These are phyloP conservation scores for Syngnathoides biaculeatus DNA, from an alignment of 2,113 vertebrate species.

Conservation along the genomic window DNA sequence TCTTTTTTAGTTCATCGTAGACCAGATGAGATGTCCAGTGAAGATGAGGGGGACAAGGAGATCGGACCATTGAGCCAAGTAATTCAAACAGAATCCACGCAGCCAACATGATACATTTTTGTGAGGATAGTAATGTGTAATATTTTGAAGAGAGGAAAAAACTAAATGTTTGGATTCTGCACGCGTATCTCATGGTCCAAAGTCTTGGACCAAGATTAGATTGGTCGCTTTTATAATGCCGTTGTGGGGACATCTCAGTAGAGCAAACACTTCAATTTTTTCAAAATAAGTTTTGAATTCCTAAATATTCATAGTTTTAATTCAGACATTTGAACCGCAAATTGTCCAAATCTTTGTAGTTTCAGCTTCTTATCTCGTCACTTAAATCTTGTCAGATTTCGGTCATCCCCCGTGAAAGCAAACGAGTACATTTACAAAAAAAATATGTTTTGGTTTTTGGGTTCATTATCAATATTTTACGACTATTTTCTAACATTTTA, in stretches of 20 bases:
- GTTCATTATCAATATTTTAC: too few species aligned
- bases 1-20: constrained; percentile 38
- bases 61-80: constrained; percentile 22
- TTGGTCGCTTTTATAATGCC: not conserved
- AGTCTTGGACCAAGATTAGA: not conserved
- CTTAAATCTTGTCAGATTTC: too few species aligned
- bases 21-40: constrained; percentile 14
- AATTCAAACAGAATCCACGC: not conserved
- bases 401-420: too few species aligned
- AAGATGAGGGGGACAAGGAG: constrained; percentile 19
- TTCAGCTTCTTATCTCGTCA: too few species aligned
- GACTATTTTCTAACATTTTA: too few species aligned
- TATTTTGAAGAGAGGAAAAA: not conserved
- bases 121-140: not conserved
- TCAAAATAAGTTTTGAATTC: too few species aligned
- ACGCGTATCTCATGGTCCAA: not conserved
- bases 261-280: not conserved
- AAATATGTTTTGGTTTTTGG: too few species aligned
- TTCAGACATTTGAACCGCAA: too few species aligned
- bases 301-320: too few species aligned
- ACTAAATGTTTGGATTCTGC: not conserved
- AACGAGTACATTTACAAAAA: too few species aligned
- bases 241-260: not conserved
- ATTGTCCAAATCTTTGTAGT: too few species aligned
- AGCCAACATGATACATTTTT: not conserved